Percentiles rank a stretch among this genome's conserved stretches.
These are phyloP conservation scores for Tupaia tana DNA, from an alignment of 2,113 vertebrate genomes.

Conservation along the genomic window DNA sequence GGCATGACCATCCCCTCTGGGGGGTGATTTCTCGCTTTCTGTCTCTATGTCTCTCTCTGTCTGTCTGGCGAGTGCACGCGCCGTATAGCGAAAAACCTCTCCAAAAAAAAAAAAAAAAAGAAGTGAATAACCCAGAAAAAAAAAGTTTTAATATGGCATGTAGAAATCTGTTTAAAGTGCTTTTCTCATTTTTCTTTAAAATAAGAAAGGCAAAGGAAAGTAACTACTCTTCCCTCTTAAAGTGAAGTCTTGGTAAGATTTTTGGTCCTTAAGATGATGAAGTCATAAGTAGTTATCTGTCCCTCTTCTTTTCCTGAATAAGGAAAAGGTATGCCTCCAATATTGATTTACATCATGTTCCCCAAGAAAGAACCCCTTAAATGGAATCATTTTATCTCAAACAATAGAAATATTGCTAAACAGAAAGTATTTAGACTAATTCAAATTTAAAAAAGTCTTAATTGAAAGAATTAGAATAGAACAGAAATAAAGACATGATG, in stretches of 20 bases:
- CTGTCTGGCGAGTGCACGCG: too few species aligned
- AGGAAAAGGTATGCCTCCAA: neutral
- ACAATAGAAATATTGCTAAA: neutral
- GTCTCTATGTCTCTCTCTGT: too few species aligned
- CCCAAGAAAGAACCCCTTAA: neutral
- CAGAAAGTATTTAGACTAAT: neutral
- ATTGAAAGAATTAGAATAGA: neutral
- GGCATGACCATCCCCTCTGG: too few species aligned
- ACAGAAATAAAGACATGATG: neutral
- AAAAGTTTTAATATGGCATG: neutral
- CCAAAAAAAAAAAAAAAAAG: too few species aligned
- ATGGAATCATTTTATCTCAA: neutral
- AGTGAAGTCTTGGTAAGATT: neutral
- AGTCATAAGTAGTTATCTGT: conserved; percentile 11
- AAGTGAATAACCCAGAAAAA: conserved; percentile 8
- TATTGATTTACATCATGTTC: neutral
- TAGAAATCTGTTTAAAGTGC: neutral
- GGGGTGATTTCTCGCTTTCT: too few species aligned
- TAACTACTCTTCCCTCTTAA: neutral
- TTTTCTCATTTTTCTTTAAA: conserved; percentile 32
- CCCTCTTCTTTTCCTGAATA: neutral
- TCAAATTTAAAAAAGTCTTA: neutral
- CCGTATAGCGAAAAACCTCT: too few species aligned
- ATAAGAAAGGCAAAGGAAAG: conserved; percentile 27
- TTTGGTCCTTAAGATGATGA: neutral